Evolutionary conservation across 2,888 invertebrate genomes (phyloP).

Genomic region (Dasysyrphus tricinctus): DNA sequence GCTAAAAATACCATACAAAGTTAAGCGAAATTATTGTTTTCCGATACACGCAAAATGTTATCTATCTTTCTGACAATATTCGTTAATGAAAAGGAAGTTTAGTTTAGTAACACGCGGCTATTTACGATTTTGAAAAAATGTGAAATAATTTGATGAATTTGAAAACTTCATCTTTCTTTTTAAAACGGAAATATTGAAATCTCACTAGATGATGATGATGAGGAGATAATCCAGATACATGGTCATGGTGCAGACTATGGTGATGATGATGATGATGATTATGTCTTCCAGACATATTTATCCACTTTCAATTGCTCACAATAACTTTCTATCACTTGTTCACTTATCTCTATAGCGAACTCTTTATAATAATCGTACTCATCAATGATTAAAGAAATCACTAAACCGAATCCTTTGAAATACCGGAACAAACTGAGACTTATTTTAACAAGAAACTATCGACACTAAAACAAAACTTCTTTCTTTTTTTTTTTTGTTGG

Average conservation of each 20-base stretch:
- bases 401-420: constrained; percentile 65
- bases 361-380: constrained; percentile 16
- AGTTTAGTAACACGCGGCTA: background rate
- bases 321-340: too few species aligned
- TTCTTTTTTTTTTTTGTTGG: constrained; percentile 7
- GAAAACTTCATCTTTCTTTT: background rate
- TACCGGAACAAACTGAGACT: constrained; percentile 63
- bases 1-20: too few species aligned
- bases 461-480: constrained; percentile 39
- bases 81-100: background rate
- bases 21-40: too few species aligned
- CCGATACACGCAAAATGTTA: too few species aligned
- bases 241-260: constrained; percentile 76
- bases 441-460: constrained; percentile 42
- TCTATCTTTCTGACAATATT: background rate
- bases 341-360: too few species aligned
- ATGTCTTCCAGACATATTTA: constrained; percentile 74
- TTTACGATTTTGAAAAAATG: background rate
- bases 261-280: constrained; percentile 80
- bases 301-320: too few species aligned
- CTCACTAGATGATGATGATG: constrained; percentile 81
- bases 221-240: constrained; percentile 79
- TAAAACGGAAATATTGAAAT: background rate
- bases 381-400: constrained; percentile 42
- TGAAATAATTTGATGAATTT: background rate